These are phyloP conservation scores for Bos indicus DNA, from an alignment of 2,113 vertebrate species.

Conservation along the genomic window DNA sequence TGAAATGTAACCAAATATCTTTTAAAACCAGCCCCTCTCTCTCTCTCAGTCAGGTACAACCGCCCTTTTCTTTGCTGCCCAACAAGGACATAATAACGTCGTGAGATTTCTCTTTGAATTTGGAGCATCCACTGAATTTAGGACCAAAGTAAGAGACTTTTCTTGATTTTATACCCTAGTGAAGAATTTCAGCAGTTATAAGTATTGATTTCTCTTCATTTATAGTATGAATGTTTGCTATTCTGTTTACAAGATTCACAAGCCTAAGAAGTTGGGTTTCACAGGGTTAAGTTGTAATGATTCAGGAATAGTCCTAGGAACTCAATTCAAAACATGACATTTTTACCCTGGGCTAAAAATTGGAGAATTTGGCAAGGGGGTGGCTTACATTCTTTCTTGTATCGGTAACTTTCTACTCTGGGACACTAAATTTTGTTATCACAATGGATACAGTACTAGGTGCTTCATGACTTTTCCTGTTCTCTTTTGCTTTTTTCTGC, in stretches of 20 bases:
- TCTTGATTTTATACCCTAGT: background rate
- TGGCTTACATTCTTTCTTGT: background rate
- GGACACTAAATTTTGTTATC: background rate
- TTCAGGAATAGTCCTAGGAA: background rate
- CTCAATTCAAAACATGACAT: background rate
- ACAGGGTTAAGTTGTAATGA: background rate
- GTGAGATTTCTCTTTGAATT: constrained; percentile 96
- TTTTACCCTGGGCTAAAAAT: background rate
- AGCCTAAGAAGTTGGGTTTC: background rate
- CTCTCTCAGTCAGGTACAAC: constrained; percentile 92
- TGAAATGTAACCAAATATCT: background rate
- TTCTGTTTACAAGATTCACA: background rate
- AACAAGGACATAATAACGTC: constrained; percentile 93
- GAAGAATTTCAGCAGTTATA: background rate
- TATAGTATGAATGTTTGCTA: background rate
- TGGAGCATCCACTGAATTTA: constrained; percentile 95
- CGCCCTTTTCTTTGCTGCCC: constrained; percentile 94
- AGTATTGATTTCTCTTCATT: background rate
- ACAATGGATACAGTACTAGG: too few species aligned
- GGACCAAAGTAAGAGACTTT: constrained; percentile 87
- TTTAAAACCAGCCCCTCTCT: constrained; percentile 15
- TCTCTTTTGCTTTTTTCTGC: background rate
- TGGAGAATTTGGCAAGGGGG: background rate
- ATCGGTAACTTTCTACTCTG: background rate
- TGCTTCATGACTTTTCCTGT: background rate